Conservation (phyloP, 2,113 vertebrate species). For the Microcebus murinus region DNA sequence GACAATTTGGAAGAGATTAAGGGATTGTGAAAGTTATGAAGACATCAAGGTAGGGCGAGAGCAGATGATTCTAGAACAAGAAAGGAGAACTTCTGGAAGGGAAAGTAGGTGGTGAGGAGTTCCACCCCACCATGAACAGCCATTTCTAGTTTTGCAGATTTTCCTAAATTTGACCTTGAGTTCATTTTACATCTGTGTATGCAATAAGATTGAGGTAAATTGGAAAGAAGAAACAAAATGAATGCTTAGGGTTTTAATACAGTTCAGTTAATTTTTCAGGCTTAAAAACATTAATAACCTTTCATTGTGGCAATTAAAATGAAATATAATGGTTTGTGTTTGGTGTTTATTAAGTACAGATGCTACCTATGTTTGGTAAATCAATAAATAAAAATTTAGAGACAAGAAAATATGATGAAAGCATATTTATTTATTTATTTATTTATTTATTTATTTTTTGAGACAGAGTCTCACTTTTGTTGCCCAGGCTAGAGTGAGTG, state of each 20-base stretch:
- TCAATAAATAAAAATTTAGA: background rate
- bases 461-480: too few species aligned
- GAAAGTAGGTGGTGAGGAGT: background rate
- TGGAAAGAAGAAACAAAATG: background rate
- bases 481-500: too few species aligned
- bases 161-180: background rate
- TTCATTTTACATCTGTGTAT: background rate
- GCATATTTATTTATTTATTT: too few species aligned
- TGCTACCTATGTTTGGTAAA: background rate
- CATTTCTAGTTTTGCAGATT: background rate
- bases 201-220: background rate
- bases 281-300: background rate
- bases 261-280: background rate
- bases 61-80: background rate
- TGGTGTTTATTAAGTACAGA: background rate
- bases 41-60: background rate
- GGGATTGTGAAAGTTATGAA: fast-evolving
- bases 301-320: background rate
- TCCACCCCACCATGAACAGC: background rate
- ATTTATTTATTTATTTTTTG: too few species aligned
- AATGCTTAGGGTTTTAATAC: background rate
- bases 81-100: background rate
- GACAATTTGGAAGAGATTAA: background rate
- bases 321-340: background rate
- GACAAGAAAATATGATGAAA: background rate